Evolutionary conservation across 1,140 invertebrate genomes (phyloP).

Genomic region (Helicorthomorpha holstii): DNA sequence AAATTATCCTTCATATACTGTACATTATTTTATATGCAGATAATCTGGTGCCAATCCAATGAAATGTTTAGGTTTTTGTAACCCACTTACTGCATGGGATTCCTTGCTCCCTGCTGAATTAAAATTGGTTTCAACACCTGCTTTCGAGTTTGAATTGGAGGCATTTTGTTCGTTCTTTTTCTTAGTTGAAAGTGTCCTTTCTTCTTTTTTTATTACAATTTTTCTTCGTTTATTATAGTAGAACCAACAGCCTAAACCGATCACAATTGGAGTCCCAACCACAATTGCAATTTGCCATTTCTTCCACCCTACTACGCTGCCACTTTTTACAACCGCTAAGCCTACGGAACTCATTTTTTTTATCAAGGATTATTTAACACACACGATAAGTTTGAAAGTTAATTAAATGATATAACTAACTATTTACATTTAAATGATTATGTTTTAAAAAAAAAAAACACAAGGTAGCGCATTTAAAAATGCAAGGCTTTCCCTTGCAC

Average conservation of each 20-base stretch:
- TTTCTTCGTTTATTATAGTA: conserved; percentile 33
- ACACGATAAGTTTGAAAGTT: no score
- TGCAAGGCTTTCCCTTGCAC: no score
- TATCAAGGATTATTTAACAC: no score
- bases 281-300: conserved; percentile 59
- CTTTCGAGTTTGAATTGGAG: neutral
- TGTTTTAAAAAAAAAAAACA: no score
- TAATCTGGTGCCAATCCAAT: conserved; percentile 1
- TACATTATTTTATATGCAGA: neutral
- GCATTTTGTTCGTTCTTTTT: no score
- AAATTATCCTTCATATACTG: no score
- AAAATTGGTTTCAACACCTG: neutral
- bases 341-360: no score
- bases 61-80: neutral
- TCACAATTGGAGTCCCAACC: conserved; percentile 57
- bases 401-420: no score
- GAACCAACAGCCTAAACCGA: conserved; percentile 65
- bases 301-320: no score
- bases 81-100: conserved; percentile 13
- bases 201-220: conserved; percentile 14
- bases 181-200: conserved; percentile 4
- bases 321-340: no score
- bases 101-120: conserved; percentile 16
- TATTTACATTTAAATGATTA: no score
- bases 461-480: no score